phyloP scores from a whole-genome alignment of 2,888 invertebrate species.

The Napeogenes inachia region DNA sequence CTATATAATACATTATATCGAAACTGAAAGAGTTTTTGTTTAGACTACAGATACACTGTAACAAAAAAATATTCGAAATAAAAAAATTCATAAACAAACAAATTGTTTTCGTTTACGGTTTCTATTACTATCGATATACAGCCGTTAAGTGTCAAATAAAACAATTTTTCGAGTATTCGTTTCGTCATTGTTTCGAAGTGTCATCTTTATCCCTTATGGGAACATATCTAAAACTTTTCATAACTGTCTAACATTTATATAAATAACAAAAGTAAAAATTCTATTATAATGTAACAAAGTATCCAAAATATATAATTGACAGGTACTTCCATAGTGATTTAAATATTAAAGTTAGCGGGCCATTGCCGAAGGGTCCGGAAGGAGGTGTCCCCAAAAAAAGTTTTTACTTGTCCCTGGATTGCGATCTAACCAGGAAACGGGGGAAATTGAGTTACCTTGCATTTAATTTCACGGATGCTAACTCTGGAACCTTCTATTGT shows the following conservation, averaged over 20 bases:
- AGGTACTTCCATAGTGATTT: conserved; percentile 35
- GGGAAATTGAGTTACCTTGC: conserved; percentile 60
- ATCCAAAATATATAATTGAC: conserved; percentile 19
- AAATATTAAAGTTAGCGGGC: conserved; percentile 42
- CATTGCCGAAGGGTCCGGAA: neutral
- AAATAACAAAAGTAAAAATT: too few species aligned
- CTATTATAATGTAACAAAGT: neutral
- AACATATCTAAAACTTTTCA: neutral
- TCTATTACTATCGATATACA: too few species aligned
- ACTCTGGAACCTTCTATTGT: conserved; percentile 39
- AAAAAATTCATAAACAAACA: too few species aligned
- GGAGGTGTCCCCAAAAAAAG: conserved; percentile 34
- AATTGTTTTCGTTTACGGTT: too few species aligned
- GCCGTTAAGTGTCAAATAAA: too few species aligned
- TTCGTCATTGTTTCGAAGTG: too few species aligned
- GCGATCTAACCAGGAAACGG: conserved; percentile 41
- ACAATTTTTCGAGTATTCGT: too few species aligned
- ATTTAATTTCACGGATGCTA: conserved; percentile 44
- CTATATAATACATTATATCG: too few species aligned
- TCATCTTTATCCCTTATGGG: neutral
- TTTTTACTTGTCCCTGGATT: conserved; percentile 48
- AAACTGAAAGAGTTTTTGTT: too few species aligned
- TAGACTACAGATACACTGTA: too few species aligned
- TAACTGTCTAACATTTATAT: neutral
- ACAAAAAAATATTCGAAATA: too few species aligned